Base-by-base conservation (phyloP, 53 echinoderm and acorn worm genomes). In the Astropecten irregularis region DNA sequence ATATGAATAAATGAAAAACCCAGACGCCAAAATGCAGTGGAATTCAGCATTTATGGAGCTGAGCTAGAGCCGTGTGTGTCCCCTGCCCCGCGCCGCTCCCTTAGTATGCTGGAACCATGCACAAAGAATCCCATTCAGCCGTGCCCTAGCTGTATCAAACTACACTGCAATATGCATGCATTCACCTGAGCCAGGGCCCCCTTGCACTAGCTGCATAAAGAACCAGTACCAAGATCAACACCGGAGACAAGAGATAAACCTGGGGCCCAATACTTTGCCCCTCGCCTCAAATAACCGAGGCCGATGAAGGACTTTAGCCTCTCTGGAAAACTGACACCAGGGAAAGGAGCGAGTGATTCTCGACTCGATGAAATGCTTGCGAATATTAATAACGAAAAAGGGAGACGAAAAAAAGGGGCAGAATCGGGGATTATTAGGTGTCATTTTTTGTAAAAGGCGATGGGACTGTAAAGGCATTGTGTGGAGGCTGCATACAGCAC, bases 171-270 rank as follows among this genome's bases (percentile, higher is more conserved):
- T 62, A 68, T 46, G 68, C 42, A 42, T 68, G 68, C 68, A 13
- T 68, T 25, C 68, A 68, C 68, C 68, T 46, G 68, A 68, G 68
- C 26, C 26, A 13, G 48, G 36, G 9, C 6, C 47, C 4, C 39
- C 66, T 42, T n/a, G n/a, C n/a, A n/a, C n/a, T n/a, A n/a, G n/a
- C 54, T 9, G 36, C n/a, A 65, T 68, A 46, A 68, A 60, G 34
- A 62, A 60, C 79, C 79, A 42, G 46, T 47, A 62, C 79, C 79
- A 79, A 79, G 31, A 79, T 79, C 79, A 79, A 79, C 79, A 79
- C 42, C 3, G 36, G 27, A 79, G 62, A 79, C 79, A 42, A 44
- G 31, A 34, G 31, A 25, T 1, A 33, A 50, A 71, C 50, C 52
- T 9, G 4, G 18, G 52, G 50, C 33, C 71, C 11, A 29, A 51